phyloP scores from a whole-genome alignment of 37 sponge, comb jelly and placozoan genomes.

The Aplysina aerophoba region DNA sequence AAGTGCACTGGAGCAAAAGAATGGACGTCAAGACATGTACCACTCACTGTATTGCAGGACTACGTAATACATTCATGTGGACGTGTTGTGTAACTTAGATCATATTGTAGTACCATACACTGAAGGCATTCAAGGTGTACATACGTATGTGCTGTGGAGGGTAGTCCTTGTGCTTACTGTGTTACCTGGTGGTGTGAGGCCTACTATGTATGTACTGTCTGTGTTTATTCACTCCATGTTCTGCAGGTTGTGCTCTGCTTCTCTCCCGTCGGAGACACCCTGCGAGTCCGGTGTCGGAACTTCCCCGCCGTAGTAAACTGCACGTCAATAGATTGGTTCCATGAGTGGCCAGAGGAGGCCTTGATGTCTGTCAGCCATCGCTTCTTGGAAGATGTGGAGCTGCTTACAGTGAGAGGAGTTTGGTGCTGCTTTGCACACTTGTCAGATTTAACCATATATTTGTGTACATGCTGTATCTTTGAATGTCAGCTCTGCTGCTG shows the following conservation, averaged over 20 bases:
- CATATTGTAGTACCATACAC: too few species aligned
- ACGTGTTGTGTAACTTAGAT: too few species aligned
- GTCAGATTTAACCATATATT: too few species aligned
- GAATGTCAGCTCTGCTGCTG: neutral
- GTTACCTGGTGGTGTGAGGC: too few species aligned
- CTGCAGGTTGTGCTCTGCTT: constrained; percentile 95
- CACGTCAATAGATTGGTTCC: constrained; percentile 99
- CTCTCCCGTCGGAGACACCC: constrained; percentile 96
- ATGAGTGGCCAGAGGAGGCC: constrained; percentile 98
- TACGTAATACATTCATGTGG: too few species aligned
- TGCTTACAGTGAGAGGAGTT: constrained; percentile 67
- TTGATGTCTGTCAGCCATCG: constrained; percentile 90
- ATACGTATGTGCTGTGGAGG: too few species aligned
- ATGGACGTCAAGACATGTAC: neutral
- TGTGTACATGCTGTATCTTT: too few species aligned
- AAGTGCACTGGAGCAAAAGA: too few species aligned
- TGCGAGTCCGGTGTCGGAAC: constrained; percentile 90
- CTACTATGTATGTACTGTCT: neutral
- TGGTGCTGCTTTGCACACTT: neutral
- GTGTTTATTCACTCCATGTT: too few species aligned
- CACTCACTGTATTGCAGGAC: too few species aligned
- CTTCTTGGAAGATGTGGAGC: constrained; percentile 91
- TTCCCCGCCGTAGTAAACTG: constrained; percentile 99
- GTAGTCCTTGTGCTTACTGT: too few species aligned
- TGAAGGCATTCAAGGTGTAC: too few species aligned